Conservation (phyloP, 2,797 vertebrate genomes). For the Austrolebias charrua region DNA sequence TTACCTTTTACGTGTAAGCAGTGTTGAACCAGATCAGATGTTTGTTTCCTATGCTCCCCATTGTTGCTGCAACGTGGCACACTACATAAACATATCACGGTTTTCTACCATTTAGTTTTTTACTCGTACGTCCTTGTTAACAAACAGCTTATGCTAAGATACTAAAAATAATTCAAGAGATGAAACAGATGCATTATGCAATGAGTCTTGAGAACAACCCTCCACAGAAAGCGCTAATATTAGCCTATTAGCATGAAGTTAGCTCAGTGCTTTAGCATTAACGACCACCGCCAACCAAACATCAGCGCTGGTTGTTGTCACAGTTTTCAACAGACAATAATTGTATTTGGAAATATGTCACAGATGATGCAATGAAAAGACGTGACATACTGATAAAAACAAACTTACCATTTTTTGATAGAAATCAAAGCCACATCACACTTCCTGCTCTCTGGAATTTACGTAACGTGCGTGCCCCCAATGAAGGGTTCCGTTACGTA, state of each 20-base stretch:
- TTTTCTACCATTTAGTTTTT: not conserved
- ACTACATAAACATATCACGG: conserved; percentile 15
- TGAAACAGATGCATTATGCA: not conserved
- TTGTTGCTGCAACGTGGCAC: conserved; percentile 67
- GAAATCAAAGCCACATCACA: conserved; percentile 72
- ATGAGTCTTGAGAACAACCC: not conserved
- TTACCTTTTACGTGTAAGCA: no score
- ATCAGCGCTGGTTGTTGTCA: not conserved
- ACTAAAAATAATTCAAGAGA: fast-evolving
- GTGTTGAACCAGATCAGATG: no score
- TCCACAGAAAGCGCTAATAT: not conserved
- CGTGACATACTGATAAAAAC: not conserved
- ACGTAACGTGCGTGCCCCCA: conserved; percentile 39
- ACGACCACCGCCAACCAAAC: not conserved
- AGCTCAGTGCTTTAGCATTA: no score
- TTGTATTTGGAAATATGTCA: fast-evolving
- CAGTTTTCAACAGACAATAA: not conserved
- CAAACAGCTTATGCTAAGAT: not conserved
- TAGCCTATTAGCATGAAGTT: conserved; percentile 18
- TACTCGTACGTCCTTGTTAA: no score
- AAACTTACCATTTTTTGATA: conserved; percentile 72
- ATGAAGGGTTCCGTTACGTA: conserved; percentile 26
- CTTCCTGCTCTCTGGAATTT: conserved; percentile 53
- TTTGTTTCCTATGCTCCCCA: no score
- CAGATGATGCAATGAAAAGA: not conserved